A percentile compares a stretch with the other conserved stretches of the same genome.
phyloP scores from a whole-genome alignment of 2,113 vertebrate species.

The Poeciliopsis retropinna region DNA sequence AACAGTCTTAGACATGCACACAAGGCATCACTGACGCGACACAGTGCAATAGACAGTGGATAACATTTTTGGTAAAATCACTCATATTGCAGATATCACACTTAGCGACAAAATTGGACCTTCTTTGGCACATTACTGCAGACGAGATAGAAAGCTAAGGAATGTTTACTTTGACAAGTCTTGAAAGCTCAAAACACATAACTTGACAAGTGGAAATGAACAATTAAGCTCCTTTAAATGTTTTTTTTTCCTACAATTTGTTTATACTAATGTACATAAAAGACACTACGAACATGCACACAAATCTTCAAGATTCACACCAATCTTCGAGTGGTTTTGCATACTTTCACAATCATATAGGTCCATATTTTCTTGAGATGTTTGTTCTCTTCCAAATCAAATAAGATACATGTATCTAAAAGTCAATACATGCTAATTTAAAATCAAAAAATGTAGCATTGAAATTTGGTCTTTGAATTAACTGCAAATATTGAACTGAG shows the following conservation, averaged over 20 bases:
- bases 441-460: too few relatives aligned
- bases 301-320: background rate
- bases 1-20: conserved; percentile 41
- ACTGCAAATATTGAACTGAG: too few relatives aligned
- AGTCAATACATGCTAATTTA: too few relatives aligned
- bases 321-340: background rate
- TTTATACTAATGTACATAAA: background rate
- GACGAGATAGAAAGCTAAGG: conserved; percentile 22
- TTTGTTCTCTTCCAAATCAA: conserved; percentile 1
- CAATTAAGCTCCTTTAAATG: background rate
- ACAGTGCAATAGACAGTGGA: conserved; percentile 17
- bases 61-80: conserved; percentile 19
- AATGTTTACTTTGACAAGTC: conserved; percentile 17
- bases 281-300: background rate
- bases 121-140: conserved; percentile 59
- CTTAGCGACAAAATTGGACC: conserved; percentile 11
- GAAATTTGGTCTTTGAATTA: too few relatives aligned
- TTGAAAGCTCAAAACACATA: conserved; percentile 3
- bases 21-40: conserved; percentile 43
- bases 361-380: background rate
- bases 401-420: too few relatives aligned
- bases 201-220: background rate
- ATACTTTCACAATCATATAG: background rate
- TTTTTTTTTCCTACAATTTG: background rate
- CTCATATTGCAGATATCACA: background rate